Percentiles rank a stretch among this genome's conserved stretches.
Evolutionary conservation across 2,113 vertebrate genomes (phyloP).

Genomic region (Cathartes aura): DNA sequence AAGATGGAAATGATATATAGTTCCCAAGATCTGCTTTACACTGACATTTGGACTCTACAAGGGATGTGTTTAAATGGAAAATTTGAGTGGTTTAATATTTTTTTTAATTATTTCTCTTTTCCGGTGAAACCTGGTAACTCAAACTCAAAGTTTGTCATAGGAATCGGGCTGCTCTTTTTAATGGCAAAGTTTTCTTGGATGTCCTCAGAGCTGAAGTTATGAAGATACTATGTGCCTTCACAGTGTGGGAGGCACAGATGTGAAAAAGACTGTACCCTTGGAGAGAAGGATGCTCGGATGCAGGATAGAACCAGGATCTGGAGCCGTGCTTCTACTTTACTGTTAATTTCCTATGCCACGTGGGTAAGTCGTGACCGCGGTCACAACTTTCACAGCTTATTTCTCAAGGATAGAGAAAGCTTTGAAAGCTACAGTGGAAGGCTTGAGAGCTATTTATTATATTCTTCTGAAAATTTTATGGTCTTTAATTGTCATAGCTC

Average conservation of each 20-base stretch:
- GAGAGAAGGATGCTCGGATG: not conserved
- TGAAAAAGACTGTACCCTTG: not conserved
- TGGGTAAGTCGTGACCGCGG: accelerated
- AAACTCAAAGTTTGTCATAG: not conserved
- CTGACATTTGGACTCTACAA: not conserved
- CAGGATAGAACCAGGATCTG: not conserved
- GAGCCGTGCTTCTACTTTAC: not conserved
- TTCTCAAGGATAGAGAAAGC: not conserved
- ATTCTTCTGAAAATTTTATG: not conserved
- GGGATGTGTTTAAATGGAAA: not conserved
- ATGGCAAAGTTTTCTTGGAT: not conserved
- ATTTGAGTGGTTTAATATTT: not conserved
- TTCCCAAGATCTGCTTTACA: not conserved
- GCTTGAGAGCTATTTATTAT: not conserved
- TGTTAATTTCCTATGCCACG: not conserved
- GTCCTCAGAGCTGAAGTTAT: not conserved
- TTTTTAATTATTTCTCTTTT: not conserved
- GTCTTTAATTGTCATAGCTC: not conserved
- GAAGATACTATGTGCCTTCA: not conserved
- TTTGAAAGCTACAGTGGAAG: not conserved
- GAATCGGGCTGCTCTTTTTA: not conserved
- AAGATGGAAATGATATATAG: not conserved
- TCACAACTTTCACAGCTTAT: not conserved
- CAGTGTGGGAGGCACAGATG: not conserved
- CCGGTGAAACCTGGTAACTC: not conserved